These are phyloP conservation scores for Tichodroma muraria DNA, from an alignment of 2,113 vertebrate genomes.

Conservation along the genomic window DNA sequence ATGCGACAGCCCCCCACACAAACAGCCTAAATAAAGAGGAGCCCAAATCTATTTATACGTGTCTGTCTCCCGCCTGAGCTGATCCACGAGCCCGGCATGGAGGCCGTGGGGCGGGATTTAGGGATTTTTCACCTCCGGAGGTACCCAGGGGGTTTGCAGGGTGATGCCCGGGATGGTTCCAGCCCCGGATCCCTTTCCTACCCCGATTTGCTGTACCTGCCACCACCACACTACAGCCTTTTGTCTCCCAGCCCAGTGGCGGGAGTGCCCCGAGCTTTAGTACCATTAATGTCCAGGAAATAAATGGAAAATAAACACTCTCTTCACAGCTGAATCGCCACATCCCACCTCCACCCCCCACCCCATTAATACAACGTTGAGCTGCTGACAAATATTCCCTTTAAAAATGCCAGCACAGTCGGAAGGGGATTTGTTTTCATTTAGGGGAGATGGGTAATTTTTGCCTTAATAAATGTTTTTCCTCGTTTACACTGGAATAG, in stretches of 20 bases:
- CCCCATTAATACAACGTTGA: neutral
- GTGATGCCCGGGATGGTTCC: neutral
- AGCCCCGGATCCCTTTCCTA: accelerated
- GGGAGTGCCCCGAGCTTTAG: neutral
- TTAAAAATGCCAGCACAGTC: neutral
- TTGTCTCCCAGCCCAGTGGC: neutral
- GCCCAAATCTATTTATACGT: neutral
- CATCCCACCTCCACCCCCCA: neutral
- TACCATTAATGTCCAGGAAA: neutral
- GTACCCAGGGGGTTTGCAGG: accelerated
- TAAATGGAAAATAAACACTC: neutral
- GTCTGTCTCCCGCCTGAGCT: neutral
- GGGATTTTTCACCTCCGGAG: neutral
- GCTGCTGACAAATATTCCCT: neutral
- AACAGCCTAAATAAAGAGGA: neutral
- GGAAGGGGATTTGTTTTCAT: neutral
- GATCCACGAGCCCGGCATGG: accelerated
- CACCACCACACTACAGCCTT: neutral
- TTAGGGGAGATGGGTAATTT: neutral
- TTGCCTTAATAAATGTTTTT: neutral
- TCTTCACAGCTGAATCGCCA: neutral
- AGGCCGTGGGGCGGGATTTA: accelerated
- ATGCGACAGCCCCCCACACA: neutral
- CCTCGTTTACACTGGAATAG: neutral
- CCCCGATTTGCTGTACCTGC: neutral